A percentile compares a stretch with the other conserved stretches of the same genome.
These are phyloP conservation scores for Sebastolobus altivelis DNA, from an alignment of 2,797 vertebrate species.

Conservation along the genomic window DNA sequence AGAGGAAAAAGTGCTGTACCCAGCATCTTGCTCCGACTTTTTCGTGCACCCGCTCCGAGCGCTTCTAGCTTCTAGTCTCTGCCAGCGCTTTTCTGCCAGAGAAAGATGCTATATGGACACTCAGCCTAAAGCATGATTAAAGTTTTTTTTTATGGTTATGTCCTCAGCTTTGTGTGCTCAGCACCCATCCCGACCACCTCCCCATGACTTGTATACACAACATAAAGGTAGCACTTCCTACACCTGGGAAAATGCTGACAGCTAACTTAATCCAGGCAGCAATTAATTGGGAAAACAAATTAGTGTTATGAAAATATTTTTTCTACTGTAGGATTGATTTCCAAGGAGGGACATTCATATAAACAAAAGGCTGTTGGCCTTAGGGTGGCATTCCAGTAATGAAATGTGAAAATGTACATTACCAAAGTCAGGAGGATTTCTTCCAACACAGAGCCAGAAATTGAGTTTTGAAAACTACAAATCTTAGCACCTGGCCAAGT, in stretches of 20 bases:
- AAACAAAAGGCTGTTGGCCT: neutral
- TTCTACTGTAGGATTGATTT: neutral
- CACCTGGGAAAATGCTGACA: neutral
- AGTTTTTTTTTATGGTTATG: neutral
- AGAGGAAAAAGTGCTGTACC: neutral
- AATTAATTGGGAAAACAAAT: neutral
- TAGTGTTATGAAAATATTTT: neutral
- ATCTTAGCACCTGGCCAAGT: conserved; percentile 1
- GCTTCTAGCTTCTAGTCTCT: neutral
- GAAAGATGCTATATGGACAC: neutral
- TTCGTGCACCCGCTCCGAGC: neutral
- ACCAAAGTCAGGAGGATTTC: neutral
- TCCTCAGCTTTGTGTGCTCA: neutral
- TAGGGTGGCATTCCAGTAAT: neutral
- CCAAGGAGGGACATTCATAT: neutral
- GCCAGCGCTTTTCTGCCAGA: neutral
- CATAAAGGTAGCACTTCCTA: neutral
- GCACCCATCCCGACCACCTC: neutral
- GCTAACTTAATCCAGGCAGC: neutral
- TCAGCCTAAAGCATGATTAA: neutral
- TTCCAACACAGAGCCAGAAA: neutral
- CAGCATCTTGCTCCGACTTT: neutral
- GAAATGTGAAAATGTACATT: neutral
- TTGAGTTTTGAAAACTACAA: neutral
- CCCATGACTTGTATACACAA: neutral